Percentiles rank a stretch among this genome's conserved stretches.
Conservation (phyloP, 2,113 vertebrate species). For the Eretmochelys imbricata region DNA sequence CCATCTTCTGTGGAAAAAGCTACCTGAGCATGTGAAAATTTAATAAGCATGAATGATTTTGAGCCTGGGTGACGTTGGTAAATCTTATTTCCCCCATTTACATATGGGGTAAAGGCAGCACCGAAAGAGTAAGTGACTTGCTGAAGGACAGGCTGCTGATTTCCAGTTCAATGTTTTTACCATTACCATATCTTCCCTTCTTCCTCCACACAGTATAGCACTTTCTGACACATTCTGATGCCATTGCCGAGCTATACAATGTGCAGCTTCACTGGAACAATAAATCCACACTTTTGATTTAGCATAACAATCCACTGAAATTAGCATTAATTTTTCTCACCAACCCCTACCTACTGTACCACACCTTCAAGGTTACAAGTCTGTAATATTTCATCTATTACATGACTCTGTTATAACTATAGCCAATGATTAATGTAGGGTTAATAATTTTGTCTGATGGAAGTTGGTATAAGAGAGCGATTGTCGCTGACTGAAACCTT, state of each 20-base stretch:
- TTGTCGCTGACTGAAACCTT: background rate
- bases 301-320: background rate
- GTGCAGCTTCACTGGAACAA: background rate
- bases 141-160: background rate
- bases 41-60: background rate
- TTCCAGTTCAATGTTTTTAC: background rate
- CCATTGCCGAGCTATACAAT: background rate
- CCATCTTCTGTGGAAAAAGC: background rate
- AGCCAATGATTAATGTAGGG: conserved; percentile 17
- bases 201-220: background rate
- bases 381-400: background rate
- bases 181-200: background rate
- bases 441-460: conserved; percentile 1
- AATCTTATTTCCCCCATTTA: background rate
- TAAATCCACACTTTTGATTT: background rate
- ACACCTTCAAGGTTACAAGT: background rate
- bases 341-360: background rate
- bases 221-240: background rate
- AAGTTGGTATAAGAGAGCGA: background rate
- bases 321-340: background rate
- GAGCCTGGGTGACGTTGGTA: background rate
- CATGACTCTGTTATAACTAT: conserved; percentile 10
- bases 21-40: background rate
- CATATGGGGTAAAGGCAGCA: background rate
- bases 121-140: background rate